Percentiles rank a stretch among this genome's conserved stretches.
Evolutionary conservation across 2,113 vertebrate genomes (phyloP).

Genomic region (Nasalis larvatus): DNA sequence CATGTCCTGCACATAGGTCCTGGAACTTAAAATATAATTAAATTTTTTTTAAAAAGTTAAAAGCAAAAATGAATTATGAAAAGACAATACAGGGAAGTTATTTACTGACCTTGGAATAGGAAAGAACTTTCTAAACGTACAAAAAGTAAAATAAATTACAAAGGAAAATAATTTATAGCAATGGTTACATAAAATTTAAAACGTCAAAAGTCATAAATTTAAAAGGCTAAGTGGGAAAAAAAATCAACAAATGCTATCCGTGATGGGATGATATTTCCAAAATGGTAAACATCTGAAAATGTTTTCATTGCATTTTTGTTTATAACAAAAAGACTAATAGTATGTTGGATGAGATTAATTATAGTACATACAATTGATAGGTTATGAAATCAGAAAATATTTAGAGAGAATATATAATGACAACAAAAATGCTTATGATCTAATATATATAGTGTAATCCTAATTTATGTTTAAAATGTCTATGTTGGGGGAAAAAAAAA

Average conservation of each 20-base stretch:
- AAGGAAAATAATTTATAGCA: neutral
- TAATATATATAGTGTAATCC: neutral
- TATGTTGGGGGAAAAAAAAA: neutral
- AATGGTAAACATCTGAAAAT: constrained; percentile 2
- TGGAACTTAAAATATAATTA: too few relatives aligned
- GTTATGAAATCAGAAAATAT: constrained; percentile 32
- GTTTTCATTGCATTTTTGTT: neutral
- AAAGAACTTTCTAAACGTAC: constrained; percentile 9
- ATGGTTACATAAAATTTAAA: constrained; percentile 35
- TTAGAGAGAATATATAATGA: neutral
- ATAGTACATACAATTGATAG: neutral
- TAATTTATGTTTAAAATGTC: neutral
- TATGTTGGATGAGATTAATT: neutral
- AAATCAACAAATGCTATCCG: neutral
- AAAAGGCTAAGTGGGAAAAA: neutral
- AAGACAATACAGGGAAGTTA: neutral
- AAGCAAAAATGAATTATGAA: neutral
- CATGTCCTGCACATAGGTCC: too few relatives aligned
- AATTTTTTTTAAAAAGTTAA: neutral
- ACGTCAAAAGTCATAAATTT: neutral
- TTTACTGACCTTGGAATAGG: constrained; percentile 4
- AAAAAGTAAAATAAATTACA: neutral
- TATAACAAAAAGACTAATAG: neutral
- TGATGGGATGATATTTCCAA: neutral
- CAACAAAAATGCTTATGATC: neutral